Percentiles rank a stretch among this genome's conserved stretches.
phyloP scores from a whole-genome alignment of 2,113 vertebrate genomes.

The Festucalex cinctus region DNA sequence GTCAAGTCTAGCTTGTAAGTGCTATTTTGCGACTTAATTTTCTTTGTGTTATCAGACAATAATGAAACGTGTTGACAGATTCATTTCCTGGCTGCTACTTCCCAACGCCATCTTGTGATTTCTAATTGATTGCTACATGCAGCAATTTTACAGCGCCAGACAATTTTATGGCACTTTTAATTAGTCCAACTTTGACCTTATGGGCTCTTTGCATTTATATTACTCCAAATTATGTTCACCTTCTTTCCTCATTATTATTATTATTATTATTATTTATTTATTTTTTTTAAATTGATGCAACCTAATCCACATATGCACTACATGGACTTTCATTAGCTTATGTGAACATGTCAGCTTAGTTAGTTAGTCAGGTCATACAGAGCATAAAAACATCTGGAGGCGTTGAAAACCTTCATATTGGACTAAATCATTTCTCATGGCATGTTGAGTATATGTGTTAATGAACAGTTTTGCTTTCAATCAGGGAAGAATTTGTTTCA shows the following conservation, averaged over 20 bases:
- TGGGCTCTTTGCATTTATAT: constrained; percentile 70
- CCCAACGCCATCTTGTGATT: constrained; percentile 60
- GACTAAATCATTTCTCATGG: constrained; percentile 67
- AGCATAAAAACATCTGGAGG: neutral
- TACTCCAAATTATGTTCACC: constrained; percentile 67
- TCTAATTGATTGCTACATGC: constrained; percentile 69
- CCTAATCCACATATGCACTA: constrained; percentile 41
- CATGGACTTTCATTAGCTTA: constrained; percentile 17
- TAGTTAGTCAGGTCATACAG: neutral
- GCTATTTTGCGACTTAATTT: constrained; percentile 58
- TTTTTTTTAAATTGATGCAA: constrained; percentile 47
- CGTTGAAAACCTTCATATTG: constrained; percentile 34
- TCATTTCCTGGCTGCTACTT: constrained; percentile 59
- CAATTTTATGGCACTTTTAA: constrained; percentile 69
- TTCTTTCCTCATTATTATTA: constrained; percentile 61
- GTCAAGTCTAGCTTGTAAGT: constrained; percentile 53
- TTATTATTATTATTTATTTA: no score
- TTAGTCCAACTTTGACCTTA: constrained; percentile 74
- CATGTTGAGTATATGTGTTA: constrained; percentile 55
- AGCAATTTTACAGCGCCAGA: constrained; percentile 54
- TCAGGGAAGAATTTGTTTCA: neutral
- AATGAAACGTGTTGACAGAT: constrained; percentile 70
- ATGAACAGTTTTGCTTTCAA: constrained; percentile 29
- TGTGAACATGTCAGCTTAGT: neutral
- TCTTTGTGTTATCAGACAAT: constrained; percentile 57